A percentile compares a stretch with the other conserved stretches of the same genome.
Evolutionary conservation across 2,113 vertebrate species (phyloP).

Genomic region (Mystacornis crossleyi): DNA sequence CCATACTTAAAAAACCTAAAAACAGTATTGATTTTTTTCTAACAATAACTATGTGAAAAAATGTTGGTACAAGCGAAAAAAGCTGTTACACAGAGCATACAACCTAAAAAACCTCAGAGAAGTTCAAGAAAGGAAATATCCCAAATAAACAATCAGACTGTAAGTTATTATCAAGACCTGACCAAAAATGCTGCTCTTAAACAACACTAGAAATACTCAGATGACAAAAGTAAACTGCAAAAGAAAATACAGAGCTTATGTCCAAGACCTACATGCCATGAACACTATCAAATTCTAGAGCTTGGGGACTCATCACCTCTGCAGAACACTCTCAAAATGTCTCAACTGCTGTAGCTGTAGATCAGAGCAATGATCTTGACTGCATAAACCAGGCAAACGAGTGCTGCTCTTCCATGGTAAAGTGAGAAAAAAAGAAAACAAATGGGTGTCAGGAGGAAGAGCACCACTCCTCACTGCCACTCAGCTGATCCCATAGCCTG

Average conservation of each 20-base stretch:
- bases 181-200: neutral
- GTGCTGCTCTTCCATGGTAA: neutral
- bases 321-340: neutral
- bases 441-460: neutral
- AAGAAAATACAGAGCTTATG: neutral
- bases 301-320: neutral
- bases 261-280: neutral
- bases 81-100: neutral
- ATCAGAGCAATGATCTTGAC: neutral
- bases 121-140: neutral
- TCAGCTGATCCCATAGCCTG: neutral
- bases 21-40: neutral
- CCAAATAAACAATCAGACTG: neutral
- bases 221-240: neutral
- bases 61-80: neutral
- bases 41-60: neutral
- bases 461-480: neutral
- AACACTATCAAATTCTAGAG: neutral
- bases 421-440: neutral
- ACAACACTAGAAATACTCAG: neutral
- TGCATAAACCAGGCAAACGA: neutral
- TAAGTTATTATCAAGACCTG: neutral
- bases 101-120: neutral
- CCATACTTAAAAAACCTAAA: neutral
- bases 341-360: neutral